Evolutionary conservation across 2,797 vertebrate species (phyloP), one percentile per base, ranked within the genome.

Genomic region (Gambelia wislizenii): DNA sequence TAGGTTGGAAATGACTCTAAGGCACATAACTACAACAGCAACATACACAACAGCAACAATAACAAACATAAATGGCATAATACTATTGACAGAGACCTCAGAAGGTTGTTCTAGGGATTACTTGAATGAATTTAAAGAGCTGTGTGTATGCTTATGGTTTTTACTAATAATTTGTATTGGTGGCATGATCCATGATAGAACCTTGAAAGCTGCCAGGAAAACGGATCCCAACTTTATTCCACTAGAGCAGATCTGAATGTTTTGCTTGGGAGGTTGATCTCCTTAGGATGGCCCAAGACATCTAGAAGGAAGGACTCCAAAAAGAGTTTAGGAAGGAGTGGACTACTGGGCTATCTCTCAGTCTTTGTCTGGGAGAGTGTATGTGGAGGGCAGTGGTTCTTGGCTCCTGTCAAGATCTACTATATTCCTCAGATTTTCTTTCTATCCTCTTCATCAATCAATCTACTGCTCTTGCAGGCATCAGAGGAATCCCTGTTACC

Each of bases 21-120:
- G 54, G 54, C 54, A 56, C 54, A 56, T 16, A 56, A 18, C 54
- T 14, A 59, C 4, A 59, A 59, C 56, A 59, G 20, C 56, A n/a
- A n/a, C n/a, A n/a, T n/a, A n/a, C 6, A 49, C 49, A 1, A 5
- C 20, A 7, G 2, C 49, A 1, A 2, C 49, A 7, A 49, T 8
- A 49, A 49, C 49, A 49, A 8, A 49, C 49, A 54, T 39, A 36
- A 80, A 56, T 80, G 3, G 33, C 44, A 69, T 72, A 72, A 70
- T 70, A 84, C 49, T 33, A 22, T 33, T 18, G 70, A 42, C 36
- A 74, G 70, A 59, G 70, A 59, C 56, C 6, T 59, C 20, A 3
- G 56, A 6, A 59, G 56, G 20, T 59, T 59, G 56, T 22, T 59
- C 56, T 5, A 6, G 20, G 20, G 33, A 47, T 33, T 42, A 47